Evolutionary conservation across 2,113 vertebrate genomes (phyloP).

Genomic region (Colossoma macropomum): DNA sequence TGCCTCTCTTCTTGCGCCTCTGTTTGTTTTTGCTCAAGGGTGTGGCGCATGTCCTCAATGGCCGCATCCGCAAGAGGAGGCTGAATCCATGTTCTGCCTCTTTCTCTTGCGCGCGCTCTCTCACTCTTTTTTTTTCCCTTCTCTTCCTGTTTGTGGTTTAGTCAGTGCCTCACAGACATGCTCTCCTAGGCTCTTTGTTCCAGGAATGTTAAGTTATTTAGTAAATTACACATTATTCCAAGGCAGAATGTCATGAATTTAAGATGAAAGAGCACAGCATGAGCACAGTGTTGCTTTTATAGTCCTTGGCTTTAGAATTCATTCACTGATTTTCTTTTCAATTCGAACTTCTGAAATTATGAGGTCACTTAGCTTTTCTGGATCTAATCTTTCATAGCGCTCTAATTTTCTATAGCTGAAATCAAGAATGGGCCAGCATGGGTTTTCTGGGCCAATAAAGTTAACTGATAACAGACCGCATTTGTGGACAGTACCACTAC

Average conservation of each 20-base stretch:
- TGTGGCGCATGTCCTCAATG: constrained; percentile 56
- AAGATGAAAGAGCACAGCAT: background rate
- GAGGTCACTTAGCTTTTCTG: too few species aligned
- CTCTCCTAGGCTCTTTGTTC: constrained; percentile 17
- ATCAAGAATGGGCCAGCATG: too few species aligned
- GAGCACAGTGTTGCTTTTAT: background rate
- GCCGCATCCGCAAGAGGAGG: constrained; percentile 44
- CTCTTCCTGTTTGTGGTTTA: constrained; percentile 56
- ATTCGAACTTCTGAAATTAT: too few species aligned
- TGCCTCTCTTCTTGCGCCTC: constrained; percentile 34
- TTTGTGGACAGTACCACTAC: too few species aligned
- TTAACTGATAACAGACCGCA: too few species aligned
- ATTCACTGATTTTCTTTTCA: background rate
- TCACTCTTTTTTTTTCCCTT: constrained; percentile 24
- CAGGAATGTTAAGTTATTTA: constrained; percentile 17
- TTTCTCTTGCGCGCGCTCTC: constrained; percentile 31
- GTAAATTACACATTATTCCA: constrained; percentile 23
- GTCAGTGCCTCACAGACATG: background rate
- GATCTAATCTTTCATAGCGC: too few species aligned
- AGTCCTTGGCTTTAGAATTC: background rate
- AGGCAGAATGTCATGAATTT: constrained; percentile 30
- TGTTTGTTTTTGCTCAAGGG: constrained; percentile 58
- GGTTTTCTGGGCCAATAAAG: too few species aligned
- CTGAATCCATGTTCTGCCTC: background rate
- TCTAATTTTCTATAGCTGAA: too few species aligned